Evolutionary conservation across 92 coral and sea anemone species (phyloP), one percentile per base, ranked within the genome.

Genomic region (Actinernus sp.): DNA sequence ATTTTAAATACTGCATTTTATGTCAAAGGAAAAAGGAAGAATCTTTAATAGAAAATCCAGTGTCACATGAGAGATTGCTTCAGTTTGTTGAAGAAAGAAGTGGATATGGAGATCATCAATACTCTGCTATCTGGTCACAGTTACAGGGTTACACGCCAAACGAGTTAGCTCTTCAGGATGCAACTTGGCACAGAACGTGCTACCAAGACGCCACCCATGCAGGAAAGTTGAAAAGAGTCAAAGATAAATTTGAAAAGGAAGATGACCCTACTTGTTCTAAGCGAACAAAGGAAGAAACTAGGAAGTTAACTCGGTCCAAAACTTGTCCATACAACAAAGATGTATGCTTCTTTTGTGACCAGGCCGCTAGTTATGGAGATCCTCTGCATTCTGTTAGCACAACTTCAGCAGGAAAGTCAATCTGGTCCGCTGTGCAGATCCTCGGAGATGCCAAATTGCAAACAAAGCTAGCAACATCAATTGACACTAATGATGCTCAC

Each of bases 371-470:
- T 14, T 48, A 77, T 12, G 7, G 31, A 57, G 75, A 77, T 1
- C 26, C 68, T 25, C 83, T 76, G 10, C 84, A 54, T 44, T 52
- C 66, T 30, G 83, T 76, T 18, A 64, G 83, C 39, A 76, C 74
- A 26, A 45, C 61, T 32, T 65, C 76, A 34, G 84, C 84, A 32
- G 69, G 76, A 8, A 21, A 64, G 44, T 76, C 83, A 14, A 58
- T 76, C 28, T 61, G 52, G 66, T 18, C 65, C 24, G 68, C 83
- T 56, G 67, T 76, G 1, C 40, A 76, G 45, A 0, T 55, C 44
- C 67, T 50, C 31, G 75, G 61, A 45, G 54, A 55, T 46, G 66
- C 48, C 21, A 76, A 32, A 67, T 43, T 76, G 36, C 76, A 18
- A 45, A 40, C 61, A 26, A 76, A 76, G 29, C 76, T 76, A 8